A percentile compares a stretch with the other conserved stretches of the same genome.
Conservation (phyloP, 2,888 invertebrate genomes). For the Achlya flavicornis region DNA sequence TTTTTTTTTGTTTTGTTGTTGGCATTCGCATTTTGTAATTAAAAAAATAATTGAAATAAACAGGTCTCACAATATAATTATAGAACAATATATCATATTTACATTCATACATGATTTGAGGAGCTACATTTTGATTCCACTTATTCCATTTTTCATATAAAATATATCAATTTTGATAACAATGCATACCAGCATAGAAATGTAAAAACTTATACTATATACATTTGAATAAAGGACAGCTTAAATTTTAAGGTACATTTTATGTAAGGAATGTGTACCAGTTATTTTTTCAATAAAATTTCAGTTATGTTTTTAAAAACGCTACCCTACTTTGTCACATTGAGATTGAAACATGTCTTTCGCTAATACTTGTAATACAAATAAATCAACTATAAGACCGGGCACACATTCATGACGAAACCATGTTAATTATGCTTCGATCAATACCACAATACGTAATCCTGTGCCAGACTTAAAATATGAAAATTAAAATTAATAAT, state of each 20-base stretch:
- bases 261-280: not conserved
- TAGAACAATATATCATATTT: not conserved
- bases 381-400: not conserved
- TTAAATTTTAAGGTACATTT: not conserved
- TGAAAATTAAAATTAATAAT: not conserved
- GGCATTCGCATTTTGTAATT: not conserved
- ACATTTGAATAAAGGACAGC: not conserved
- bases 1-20: constrained; percentile 6
- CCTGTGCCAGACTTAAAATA: not conserved
- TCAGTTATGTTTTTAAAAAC: not conserved
- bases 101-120: not conserved
- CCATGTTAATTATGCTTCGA: too few relatives aligned
- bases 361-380: not conserved
- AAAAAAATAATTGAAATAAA: not conserved
- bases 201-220: not conserved
- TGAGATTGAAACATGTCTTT: not conserved
- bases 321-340: not conserved
- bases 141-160: not conserved
- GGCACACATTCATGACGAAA: not conserved
- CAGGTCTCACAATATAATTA: not conserved
- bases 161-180: not conserved
- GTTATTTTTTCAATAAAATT: not conserved
- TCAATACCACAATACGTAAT: too few relatives aligned
- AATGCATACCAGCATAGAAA: not conserved
- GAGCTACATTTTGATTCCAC: not conserved